A percentile compares a stretch with the other conserved stretches of the same genome.
phyloP scores from a whole-genome alignment of 2,888 invertebrate genomes.

The Sturmia bella region DNA sequence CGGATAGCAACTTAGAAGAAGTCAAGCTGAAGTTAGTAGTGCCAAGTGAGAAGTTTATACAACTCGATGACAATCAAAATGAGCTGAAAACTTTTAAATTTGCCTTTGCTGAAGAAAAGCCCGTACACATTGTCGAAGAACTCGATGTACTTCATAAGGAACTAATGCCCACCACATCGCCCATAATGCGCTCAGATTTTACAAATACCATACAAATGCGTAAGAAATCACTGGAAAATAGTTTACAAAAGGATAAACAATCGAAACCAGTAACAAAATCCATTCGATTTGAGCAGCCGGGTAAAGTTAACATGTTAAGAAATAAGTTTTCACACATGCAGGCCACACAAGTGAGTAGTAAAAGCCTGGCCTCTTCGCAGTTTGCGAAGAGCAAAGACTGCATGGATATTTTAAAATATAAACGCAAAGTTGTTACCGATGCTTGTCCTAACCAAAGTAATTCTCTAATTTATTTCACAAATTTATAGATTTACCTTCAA shows the following conservation, averaged over 20 bases:
- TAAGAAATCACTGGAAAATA: slow-evolving; percentile 81
- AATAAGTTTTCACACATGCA: slow-evolving; percentile 76
- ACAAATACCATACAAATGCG: slow-evolving; percentile 81
- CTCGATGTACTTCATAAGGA: slow-evolving; percentile 61
- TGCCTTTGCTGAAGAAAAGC: slow-evolving; percentile 28
- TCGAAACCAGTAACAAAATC: slow-evolving; percentile 74
- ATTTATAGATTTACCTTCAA: slow-evolving; percentile 18
- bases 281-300: slow-evolving; percentile 75
- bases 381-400: slow-evolving; percentile 69
- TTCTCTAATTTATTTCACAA: slow-evolving; percentile 21
- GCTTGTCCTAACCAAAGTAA: slow-evolving; percentile 75
- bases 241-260: slow-evolving; percentile 77
- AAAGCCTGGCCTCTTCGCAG: slow-evolving; percentile 53
- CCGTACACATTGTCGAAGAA: slow-evolving; percentile 47
- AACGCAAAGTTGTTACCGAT: slow-evolving; percentile 73
- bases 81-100: slow-evolving; percentile 48
- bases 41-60: slow-evolving; percentile 15
- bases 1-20: slow-evolving; percentile 64
- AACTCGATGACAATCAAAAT: slow-evolving; percentile 62
- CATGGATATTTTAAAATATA: slow-evolving; percentile 72
- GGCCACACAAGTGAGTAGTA: slow-evolving; percentile 56
- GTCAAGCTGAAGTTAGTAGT: slow-evolving; percentile 54
- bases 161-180: slow-evolving; percentile 69
- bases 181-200: slow-evolving; percentile 81
- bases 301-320: slow-evolving; percentile 80